These are phyloP conservation scores for Odontamblyopus lacepedii DNA, from an alignment of 2,797 vertebrate genomes.

Conservation along the genomic window DNA sequence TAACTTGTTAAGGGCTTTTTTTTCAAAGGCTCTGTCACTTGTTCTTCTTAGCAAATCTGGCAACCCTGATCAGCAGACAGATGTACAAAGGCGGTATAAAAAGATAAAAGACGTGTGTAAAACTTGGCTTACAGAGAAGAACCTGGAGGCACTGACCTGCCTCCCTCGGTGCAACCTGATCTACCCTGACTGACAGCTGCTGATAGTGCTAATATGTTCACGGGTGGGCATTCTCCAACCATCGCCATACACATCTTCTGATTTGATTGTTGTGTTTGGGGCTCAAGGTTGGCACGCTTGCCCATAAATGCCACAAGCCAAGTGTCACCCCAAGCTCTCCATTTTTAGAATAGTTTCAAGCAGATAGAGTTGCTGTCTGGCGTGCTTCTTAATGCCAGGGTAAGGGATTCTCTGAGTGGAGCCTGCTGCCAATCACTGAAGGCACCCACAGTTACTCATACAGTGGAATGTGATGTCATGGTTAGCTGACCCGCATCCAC, in stretches of 20 bases:
- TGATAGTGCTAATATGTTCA: slow-evolving; percentile 59
- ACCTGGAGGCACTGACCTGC: slow-evolving; percentile 54
- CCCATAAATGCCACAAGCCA: slow-evolving; percentile 50
- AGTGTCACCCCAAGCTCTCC: slow-evolving; percentile 53
- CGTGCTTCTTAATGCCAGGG: slow-evolving; percentile 32
- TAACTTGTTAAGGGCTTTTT: background rate
- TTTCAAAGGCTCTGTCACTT: background rate
- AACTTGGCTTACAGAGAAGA: slow-evolving; percentile 40
- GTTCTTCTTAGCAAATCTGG: background rate
- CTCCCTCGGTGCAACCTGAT: slow-evolving; percentile 61
- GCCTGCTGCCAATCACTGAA: slow-evolving; percentile 36
- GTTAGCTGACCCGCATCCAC: slow-evolving; percentile 43
- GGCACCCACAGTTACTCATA: slow-evolving; percentile 30
- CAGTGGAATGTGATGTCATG: slow-evolving; percentile 53
- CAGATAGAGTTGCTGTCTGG: slow-evolving; percentile 57
- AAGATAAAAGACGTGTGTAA: slow-evolving; percentile 50
- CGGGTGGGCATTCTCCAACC: slow-evolving; percentile 48
- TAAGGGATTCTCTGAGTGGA: slow-evolving; percentile 25
- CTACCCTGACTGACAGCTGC: slow-evolving; percentile 65
- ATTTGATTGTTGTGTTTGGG: slow-evolving; percentile 17
- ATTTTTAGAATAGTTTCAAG: slow-evolving; percentile 53
- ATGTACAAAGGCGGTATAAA: slow-evolving; percentile 19
- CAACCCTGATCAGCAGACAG: slow-evolving; percentile 23
- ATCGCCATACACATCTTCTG: slow-evolving; percentile 15
- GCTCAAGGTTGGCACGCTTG: slow-evolving; percentile 38